Evolutionary conservation across 2,113 vertebrate species (phyloP).

Genomic region (Mobula hypostoma): DNA sequence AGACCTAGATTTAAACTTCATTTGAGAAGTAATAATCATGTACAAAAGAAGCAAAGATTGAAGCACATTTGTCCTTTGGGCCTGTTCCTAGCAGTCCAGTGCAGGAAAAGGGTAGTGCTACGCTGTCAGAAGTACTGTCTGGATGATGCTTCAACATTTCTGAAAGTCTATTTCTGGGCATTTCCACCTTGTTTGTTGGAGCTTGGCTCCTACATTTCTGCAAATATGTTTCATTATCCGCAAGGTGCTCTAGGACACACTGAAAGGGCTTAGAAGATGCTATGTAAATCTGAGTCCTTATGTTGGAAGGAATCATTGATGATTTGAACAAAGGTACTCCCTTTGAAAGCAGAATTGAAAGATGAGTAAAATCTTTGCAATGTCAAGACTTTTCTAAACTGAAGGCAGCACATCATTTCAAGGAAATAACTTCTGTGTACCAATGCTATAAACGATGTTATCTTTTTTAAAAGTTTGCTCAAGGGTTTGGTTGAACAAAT

Average conservation of each 20-base stretch:
- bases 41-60: not conserved
- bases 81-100: not conserved
- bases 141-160: no score
- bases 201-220: no score
- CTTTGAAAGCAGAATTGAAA: conserved; percentile 17
- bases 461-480: not conserved
- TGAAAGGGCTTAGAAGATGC: no score
- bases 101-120: no score
- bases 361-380: conserved; percentile 1
- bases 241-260: no score
- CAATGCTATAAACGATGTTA: conserved; percentile 1
- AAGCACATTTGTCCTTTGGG: not conserved
- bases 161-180: no score
- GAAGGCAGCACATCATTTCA: not conserved
- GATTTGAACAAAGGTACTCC: not conserved
- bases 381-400: not conserved
- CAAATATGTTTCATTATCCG: no score
- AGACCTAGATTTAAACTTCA: not conserved
- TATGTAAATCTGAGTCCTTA: not conserved
- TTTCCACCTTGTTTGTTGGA: no score
- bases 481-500: not conserved
- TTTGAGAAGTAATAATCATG: not conserved
- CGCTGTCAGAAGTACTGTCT: no score
- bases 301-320: not conserved
- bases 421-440: not conserved